Evolutionary conservation across 2,888 invertebrate genomes (phyloP).

Genomic region (Papilio demoleus): DNA sequence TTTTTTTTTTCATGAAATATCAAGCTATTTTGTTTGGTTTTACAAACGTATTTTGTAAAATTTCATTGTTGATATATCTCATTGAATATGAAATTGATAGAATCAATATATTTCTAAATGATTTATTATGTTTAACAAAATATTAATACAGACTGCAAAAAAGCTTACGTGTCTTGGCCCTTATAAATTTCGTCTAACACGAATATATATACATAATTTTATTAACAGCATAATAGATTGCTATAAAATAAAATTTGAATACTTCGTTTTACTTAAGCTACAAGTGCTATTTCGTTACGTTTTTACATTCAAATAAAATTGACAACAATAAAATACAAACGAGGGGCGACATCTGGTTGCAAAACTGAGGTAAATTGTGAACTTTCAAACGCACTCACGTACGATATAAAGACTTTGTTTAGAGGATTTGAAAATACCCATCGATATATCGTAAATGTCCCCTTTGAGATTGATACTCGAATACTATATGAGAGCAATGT

Average conservation of each 20-base stretch:
- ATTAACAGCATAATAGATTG: background rate
- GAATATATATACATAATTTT: background rate
- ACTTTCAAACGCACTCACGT: slow-evolving; percentile 71
- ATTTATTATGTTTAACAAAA: no score
- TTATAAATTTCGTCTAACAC: background rate
- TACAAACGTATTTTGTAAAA: no score
- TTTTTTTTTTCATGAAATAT: no score
- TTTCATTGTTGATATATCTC: no score
- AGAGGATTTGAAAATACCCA: slow-evolving; percentile 62
- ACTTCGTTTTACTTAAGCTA: slow-evolving; percentile 15
- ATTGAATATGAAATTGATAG: no score
- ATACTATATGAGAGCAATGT: slow-evolving; percentile 28
- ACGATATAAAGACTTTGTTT: slow-evolving; percentile 69
- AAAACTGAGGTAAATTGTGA: slow-evolving; percentile 63
- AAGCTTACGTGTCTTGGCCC: no score
- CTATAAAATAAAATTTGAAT: background rate
- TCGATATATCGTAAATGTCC: slow-evolving; percentile 50
- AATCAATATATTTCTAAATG: no score
- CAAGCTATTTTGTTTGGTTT: no score
- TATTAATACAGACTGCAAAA: no score
- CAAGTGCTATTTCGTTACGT: slow-evolving; percentile 3
- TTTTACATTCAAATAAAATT: slow-evolving; percentile 71
- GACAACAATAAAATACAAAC: slow-evolving; percentile 77
- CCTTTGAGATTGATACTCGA: slow-evolving; percentile 40
- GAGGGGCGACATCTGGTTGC: slow-evolving; percentile 68